Evolutionary conservation across 2,797 vertebrate species (phyloP), one percentile per base, ranked within the genome.

Genomic region (Ciconia nigra): DNA sequence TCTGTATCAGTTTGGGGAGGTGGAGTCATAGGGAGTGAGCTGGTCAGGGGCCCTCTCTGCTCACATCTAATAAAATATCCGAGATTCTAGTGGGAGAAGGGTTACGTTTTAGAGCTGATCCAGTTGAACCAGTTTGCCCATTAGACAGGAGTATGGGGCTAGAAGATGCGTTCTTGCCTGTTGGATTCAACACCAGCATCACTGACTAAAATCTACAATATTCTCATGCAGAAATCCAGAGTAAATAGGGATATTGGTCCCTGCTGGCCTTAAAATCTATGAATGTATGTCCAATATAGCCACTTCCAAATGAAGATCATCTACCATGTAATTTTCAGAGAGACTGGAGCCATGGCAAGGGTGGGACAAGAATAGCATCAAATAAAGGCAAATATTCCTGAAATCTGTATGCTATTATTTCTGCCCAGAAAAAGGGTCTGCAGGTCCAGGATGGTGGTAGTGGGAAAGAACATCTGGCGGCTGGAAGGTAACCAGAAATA

Each of bases 401-500:
- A 95, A 96, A 91, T 74, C 95, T 97, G 95, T 81, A 93, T 55
- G 88, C 80, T 96, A 94, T 97, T 97, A 96, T 24, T 95, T 51
- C 92, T 92, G 18, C 88, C 93, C 94, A 94, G 83, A 93, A 96
- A 95, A 94, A 62, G 58, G 77, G 33, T 90, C 89, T 96, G 90
- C 92, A 94, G 92, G 95, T 97, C 95, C 96, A 89, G 92, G 76
- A 57, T 92, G 89, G 91, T 94, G 96, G 92, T 96, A 71, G 92
- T 74, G 74, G 96, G 96, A 51, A 87, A 71, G 94, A 96, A 97
- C 96, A 96, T 97, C 96, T 96, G 96, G 95, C 13, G 0, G 95
- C 93, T 95, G 91, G 96, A 94, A 97, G 94, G 96, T 93, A 96
- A 95, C 63, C 84, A 96, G 95, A 94, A 97, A 97, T 85, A 77